Conservation (phyloP, 2,888 invertebrate species). For the Phlogophora meticulosa region DNA sequence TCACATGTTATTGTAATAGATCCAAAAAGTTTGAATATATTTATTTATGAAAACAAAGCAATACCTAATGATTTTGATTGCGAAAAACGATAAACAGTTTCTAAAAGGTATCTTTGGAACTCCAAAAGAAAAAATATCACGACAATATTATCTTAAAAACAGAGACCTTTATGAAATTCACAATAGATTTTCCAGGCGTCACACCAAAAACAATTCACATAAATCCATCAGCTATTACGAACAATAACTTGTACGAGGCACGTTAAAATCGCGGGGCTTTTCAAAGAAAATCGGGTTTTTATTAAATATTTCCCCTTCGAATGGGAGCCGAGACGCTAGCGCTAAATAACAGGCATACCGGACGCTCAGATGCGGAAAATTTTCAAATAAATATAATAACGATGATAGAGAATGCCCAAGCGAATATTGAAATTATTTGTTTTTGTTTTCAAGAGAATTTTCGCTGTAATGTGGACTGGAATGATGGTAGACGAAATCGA, state of each 20-base stretch:
- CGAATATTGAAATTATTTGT: constrained; percentile 66
- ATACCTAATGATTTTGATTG: too few species aligned
- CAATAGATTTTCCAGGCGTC: constrained; percentile 14
- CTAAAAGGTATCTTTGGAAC: neutral
- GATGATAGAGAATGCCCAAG: constrained; percentile 65
- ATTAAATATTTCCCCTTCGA: constrained; percentile 74
- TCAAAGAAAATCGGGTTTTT: constrained; percentile 74
- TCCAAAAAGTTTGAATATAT: too few species aligned
- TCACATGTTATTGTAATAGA: too few species aligned
- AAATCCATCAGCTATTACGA: constrained; percentile 60
- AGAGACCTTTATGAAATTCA: neutral
- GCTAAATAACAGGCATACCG: constrained; percentile 74
- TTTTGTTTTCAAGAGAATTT: constrained; percentile 51
- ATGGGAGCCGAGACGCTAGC: constrained; percentile 67
- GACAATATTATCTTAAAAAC: neutral
- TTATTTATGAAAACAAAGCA: too few species aligned
- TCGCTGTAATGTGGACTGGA: constrained; percentile 15
- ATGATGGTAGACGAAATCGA: constrained; percentile 19
- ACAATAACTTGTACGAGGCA: constrained; percentile 66
- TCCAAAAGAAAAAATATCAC: neutral
- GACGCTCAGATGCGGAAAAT: constrained; percentile 70
- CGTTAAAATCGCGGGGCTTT: constrained; percentile 71
- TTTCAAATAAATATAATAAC: constrained; percentile 76
- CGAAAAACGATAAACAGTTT: neutral
- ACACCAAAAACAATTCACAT: constrained; percentile 53